These are phyloP conservation scores for Otus sunia DNA, from an alignment of 2,113 vertebrate species.

Conservation along the genomic window DNA sequence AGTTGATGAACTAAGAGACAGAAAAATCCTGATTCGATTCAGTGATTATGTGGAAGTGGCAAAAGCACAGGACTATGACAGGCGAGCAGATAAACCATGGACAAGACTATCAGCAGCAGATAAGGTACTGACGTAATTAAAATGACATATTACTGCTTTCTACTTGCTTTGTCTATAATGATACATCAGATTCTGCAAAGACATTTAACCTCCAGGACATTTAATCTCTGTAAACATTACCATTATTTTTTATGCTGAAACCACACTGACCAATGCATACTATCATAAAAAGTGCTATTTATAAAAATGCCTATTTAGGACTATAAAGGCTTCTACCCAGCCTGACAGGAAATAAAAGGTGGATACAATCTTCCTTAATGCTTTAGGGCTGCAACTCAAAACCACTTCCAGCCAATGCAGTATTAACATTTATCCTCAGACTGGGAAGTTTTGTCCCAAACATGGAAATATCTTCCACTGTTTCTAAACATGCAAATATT, in stretches of 20 bases:
- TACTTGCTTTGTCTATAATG: background rate
- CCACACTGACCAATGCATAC: background rate
- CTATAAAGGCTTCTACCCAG: background rate
- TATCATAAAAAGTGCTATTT: background rate
- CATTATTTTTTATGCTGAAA: background rate
- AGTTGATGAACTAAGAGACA: constrained; percentile 93
- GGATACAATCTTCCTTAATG: too few relatives aligned
- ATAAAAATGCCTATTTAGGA: background rate
- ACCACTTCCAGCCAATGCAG: background rate
- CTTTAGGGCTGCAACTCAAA: background rate
- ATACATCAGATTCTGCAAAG: background rate
- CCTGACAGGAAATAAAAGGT: background rate
- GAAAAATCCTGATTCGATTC: constrained; percentile 97
- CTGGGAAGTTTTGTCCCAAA: background rate
- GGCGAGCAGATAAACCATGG: constrained; percentile 96
- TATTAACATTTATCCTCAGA: background rate
- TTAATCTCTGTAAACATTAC: background rate
- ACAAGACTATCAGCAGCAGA: constrained; percentile 94
- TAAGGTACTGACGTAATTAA: constrained; percentile 76
- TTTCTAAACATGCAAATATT: background rate
- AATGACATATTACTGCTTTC: background rate
- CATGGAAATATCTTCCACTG: background rate
- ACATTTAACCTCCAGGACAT: background rate
- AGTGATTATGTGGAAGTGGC: constrained; percentile 99
- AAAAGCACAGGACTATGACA: constrained; percentile 98